These are phyloP conservation scores for Nomada goodeniana DNA, from an alignment of 2,888 invertebrate species.

Conservation along the genomic window DNA sequence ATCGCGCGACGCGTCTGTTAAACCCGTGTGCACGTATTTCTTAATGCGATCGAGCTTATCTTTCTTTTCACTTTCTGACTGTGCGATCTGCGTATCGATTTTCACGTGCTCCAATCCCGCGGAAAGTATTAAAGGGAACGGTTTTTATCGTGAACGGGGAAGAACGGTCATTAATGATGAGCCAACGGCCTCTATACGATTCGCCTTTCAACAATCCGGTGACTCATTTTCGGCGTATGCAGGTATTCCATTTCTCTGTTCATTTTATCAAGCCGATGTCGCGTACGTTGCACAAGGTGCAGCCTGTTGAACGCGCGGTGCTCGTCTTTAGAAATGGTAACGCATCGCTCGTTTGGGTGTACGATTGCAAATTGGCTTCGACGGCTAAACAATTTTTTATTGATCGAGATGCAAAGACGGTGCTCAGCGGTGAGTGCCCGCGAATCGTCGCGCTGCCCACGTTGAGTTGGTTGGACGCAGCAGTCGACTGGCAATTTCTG, in stretches of 20 bases:
- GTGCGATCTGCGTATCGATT: constrained; percentile 34
- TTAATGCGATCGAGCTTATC: constrained; percentile 26
- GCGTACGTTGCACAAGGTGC: constrained; percentile 13
- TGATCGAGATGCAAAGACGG: neutral
- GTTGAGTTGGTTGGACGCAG: constrained; percentile 8
- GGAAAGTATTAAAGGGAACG: constrained; percentile 16
- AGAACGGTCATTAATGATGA: constrained; percentile 52
- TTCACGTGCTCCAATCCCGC: constrained; percentile 1
- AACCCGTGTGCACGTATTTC: constrained; percentile 3
- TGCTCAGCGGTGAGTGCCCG: neutral
- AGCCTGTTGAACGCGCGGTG: neutral
- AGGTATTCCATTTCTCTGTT: constrained; percentile 56
- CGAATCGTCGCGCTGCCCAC: constrained; percentile 36
- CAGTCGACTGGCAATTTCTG: constrained; percentile 37
- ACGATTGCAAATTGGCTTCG: neutral
- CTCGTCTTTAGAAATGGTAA: constrained; percentile 28
- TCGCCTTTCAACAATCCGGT: constrained; percentile 72
- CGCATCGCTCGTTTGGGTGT: constrained; percentile 23
- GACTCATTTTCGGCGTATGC: constrained; percentile 76
- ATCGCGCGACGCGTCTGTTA: neutral
- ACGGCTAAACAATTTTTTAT: neutral
- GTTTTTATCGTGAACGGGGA: constrained; percentile 50
- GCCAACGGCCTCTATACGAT: constrained; percentile 73
- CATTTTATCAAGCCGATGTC: constrained; percentile 63
- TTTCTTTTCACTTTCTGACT: neutral